Conservation (phyloP, 2,888 invertebrate genomes). For the Synergus laeviventris region DNA sequence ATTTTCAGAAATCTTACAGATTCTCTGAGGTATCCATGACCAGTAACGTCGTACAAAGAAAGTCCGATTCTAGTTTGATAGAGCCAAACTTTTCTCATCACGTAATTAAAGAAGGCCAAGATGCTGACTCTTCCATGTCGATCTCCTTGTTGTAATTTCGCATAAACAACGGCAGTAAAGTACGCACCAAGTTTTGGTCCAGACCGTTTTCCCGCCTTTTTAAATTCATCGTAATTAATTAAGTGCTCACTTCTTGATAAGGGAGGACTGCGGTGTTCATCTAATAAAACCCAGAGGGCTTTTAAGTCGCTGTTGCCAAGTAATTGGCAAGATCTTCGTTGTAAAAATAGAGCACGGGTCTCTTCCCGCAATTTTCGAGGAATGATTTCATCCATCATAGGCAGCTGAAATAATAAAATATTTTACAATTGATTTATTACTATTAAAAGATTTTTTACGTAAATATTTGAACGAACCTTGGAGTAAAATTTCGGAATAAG, state of each 20-base stretch:
- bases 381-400: conserved; percentile 86
- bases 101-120: conserved; percentile 94
- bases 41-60: conserved; percentile 94
- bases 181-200: conserved; percentile 89
- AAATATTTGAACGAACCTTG: conserved; percentile 72
- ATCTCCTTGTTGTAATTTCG: conserved; percentile 91
- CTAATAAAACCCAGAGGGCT: conserved; percentile 89
- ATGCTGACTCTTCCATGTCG: conserved; percentile 92
- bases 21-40: conserved; percentile 92
- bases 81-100: conserved; percentile 96
- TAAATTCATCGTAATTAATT: conserved; percentile 91
- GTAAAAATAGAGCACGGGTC: conserved; percentile 90
- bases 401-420: conserved; percentile 76
- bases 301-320: conserved; percentile 92
- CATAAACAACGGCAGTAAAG: conserved; percentile 91
- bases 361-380: conserved; percentile 91
- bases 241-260: conserved; percentile 87
- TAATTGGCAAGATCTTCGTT: conserved; percentile 89
- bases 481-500: conserved; percentile 87
- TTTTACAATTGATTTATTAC: conserved; percentile 2
- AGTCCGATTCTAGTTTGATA: conserved; percentile 96
- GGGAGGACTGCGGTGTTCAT: conserved; percentile 87
- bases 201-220: conserved; percentile 85
- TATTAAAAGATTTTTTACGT: background rate
- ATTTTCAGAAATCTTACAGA: conserved; percentile 78